Base-by-base conservation (phyloP, 2,888 invertebrate genomes). In the Andrena minutula region DNA sequence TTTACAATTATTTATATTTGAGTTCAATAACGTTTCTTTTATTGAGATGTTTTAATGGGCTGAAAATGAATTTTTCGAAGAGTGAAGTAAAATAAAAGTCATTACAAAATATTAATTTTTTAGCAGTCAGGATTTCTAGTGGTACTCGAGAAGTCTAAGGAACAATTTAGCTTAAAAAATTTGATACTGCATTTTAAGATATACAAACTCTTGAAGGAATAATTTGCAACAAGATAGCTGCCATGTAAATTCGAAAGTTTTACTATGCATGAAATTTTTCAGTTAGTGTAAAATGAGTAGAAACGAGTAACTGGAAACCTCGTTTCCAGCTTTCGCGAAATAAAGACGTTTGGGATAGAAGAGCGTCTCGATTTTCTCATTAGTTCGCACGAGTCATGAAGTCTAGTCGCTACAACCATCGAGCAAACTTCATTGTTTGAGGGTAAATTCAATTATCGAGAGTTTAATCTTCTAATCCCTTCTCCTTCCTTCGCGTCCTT, bases 391-490 rank as follows among this genome's bases (percentile, higher is more conserved):
- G 47, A 56, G 32, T 16, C 53, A 56, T 75, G 65, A 71, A 77
- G 35, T 30, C 8, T 49, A 32, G 35, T 73, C 65, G 26, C 73
- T 60, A 68, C 47, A 47, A n/a, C 4, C 35, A n/a, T 8, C 51
- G 28, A 23, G 26, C 12, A 61, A 47, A 68, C 35, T 51, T 64
- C 32, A 10, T 56, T 32, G 26, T 60, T 28, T 1, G 49, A 47
- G 60, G 75, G 63, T 58, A 72, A 53, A 70, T 78, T 49, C 72
- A 69, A 78, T 85, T 61, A 73, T 78, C 68, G 49, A 78, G 6
- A 41, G 53, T 65, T 83, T 70, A 65, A 81, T 69, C 35, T 10
- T 2, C n/a, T 30, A 8, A 51, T 30, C 32, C 71, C 8, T 63
- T 41, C 56, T n/a, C 20, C 8, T 68, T 4, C 77, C 35, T 32